These are phyloP conservation scores for Ariolimax columbianus DNA, from an alignment of 2,888 invertebrate species.

Conservation along the genomic window DNA sequence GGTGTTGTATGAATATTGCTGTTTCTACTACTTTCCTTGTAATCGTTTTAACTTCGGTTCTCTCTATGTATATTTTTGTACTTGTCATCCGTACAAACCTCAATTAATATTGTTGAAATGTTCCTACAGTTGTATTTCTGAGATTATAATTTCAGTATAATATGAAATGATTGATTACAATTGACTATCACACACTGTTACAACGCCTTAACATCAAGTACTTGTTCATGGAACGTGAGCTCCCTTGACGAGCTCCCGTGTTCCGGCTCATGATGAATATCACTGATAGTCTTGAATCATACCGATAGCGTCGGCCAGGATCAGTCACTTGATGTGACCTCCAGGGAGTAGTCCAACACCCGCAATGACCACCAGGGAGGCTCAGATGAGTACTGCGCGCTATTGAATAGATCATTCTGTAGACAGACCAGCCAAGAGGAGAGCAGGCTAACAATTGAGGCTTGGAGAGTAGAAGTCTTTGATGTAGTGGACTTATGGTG, in stretches of 20 bases:
- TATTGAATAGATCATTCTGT: neutral
- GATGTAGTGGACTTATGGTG: neutral
- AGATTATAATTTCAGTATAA: too few relatives aligned
- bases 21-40: too few relatives aligned
- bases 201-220: neutral
- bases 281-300: neutral
- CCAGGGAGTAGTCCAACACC: neutral
- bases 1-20: too few relatives aligned
- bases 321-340: slow-evolving; percentile 13
- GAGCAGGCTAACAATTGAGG: neutral
- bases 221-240: neutral
- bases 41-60: too few relatives aligned
- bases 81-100: too few relatives aligned
- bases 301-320: neutral
- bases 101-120: too few relatives aligned
- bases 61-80: too few relatives aligned
- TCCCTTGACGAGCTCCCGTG: neutral
- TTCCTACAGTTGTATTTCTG: too few relatives aligned
- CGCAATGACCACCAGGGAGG: neutral
- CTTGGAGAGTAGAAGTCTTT: neutral
- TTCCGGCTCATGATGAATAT: neutral
- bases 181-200: neutral
- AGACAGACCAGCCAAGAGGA: neutral
- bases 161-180: neutral
- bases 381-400: neutral